phyloP scores from a whole-genome alignment of 1,140 invertebrate genomes.

The Melanaphis sacchari region DNA sequence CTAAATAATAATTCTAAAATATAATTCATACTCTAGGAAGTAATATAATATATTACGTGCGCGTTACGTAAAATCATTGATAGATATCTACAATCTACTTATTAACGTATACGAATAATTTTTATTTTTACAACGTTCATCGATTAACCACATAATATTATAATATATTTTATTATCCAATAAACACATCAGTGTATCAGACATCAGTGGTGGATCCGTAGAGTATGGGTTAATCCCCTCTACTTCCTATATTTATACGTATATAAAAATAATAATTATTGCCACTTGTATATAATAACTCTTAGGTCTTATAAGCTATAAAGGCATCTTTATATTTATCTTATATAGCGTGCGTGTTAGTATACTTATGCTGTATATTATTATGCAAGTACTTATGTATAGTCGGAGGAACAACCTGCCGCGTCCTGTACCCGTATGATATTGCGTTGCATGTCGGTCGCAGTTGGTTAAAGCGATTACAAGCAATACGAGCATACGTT shows the following conservation, averaged over 20 bases:
- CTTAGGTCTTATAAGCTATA: too few relatives aligned
- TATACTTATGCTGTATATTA: too few relatives aligned
- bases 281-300: too few relatives aligned
- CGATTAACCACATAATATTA: not conserved
- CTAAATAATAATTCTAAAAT: not conserved
- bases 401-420: not conserved
- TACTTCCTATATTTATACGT: not conserved
- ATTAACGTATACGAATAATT: not conserved
- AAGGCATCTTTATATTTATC: too few relatives aligned
- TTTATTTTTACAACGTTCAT: not conserved
- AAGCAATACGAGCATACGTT: not conserved
- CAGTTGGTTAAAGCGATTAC: constrained; percentile 6
- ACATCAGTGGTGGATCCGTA: not conserved
- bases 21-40: not conserved
- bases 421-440: not conserved
- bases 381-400: not conserved
- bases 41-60: not conserved
- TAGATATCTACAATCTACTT: not conserved
- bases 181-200: not conserved
- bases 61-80: not conserved
- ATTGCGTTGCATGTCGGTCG: constrained; percentile 17
- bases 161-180: constrained; percentile 1
- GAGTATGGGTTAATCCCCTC: not conserved
- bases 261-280: not conserved
- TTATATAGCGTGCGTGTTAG: not conserved